A percentile compares a stretch with the other conserved stretches of the same genome.
Conservation (phyloP, 30 jellyfish, hydroid and myxozoan genomes). For the Hydra vulgaris region DNA sequence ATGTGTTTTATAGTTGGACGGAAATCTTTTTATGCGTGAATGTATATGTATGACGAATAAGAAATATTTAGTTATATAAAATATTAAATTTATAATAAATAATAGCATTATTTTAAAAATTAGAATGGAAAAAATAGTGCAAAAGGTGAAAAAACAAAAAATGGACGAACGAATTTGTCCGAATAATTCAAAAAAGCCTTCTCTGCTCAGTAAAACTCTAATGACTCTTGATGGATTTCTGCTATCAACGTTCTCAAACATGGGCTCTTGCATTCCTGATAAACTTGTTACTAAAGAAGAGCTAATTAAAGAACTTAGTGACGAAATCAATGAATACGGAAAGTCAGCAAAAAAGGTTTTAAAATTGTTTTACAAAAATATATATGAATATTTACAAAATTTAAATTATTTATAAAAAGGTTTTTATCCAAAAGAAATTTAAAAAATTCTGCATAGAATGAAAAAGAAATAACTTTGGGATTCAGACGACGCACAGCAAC, state of each 20-base stretch:
- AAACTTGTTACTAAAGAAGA: conserved; percentile 18
- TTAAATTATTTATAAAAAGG: too few species aligned
- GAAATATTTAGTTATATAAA: too few species aligned
- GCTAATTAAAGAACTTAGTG: conserved; percentile 10
- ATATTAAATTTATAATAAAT: too few species aligned
- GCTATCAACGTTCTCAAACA: conserved; percentile 18
- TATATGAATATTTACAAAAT: too few species aligned
- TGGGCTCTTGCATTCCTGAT: conserved; percentile 25
- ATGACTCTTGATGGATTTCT: conserved; percentile 27
- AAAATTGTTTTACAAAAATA: not conserved
- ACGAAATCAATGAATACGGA: conserved; percentile 8
- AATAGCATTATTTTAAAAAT: not conserved
- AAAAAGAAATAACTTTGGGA: not conserved
- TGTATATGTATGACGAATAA: not conserved
- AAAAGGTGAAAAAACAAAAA: not conserved
- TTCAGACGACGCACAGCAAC: not conserved
- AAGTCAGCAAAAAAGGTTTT: conserved; percentile 4
- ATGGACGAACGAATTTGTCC: not conserved
- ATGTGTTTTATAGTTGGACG: not conserved
- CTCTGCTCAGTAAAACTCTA: conserved; percentile 4
- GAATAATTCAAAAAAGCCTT: not conserved
- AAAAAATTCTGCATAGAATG: not conserved
- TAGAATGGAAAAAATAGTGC: not conserved
- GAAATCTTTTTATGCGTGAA: not conserved
- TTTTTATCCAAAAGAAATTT: not conserved